A percentile compares a stretch with the other conserved stretches of the same genome.
Evolutionary conservation across 2,888 invertebrate genomes (phyloP).

Genomic region (Nasonovia ribisnigri): DNA sequence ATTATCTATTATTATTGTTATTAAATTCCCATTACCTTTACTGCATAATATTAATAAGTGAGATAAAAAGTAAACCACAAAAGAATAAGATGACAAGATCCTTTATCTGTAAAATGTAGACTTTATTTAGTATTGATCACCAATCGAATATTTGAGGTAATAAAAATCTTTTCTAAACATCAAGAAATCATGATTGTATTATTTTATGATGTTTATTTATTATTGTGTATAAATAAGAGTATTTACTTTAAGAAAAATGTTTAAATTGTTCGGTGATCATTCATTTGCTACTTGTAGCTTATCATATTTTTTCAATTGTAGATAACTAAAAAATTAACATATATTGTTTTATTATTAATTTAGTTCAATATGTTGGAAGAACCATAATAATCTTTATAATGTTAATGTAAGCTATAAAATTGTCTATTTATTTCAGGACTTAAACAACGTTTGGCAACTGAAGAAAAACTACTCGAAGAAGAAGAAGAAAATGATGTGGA

Average conservation of each 20-base stretch:
- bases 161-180: neutral
- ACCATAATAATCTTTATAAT: neutral
- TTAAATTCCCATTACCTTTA: neutral
- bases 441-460: constrained; percentile 60
- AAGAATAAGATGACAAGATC: neutral
- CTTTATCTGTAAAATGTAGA: neutral
- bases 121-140: neutral
- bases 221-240: neutral
- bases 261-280: neutral
- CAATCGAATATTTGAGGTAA: neutral
- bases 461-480: constrained; percentile 63
- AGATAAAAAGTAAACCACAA: neutral
- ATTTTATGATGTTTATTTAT: too few species aligned
- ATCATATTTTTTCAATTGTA: neutral
- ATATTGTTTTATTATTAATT: neutral
- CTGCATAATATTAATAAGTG: neutral
- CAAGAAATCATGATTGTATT: neutral
- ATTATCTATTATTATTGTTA: too few species aligned
- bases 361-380: neutral
- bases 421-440: constrained; percentile 32
- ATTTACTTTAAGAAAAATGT: neutral
- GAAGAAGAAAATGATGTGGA: constrained; percentile 63
- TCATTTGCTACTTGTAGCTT: neutral
- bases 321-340: neutral
- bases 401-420: neutral